These are phyloP conservation scores for Drosophila simulans DNA, from an alignment of 1,140 invertebrate genomes.

Conservation along the genomic window DNA sequence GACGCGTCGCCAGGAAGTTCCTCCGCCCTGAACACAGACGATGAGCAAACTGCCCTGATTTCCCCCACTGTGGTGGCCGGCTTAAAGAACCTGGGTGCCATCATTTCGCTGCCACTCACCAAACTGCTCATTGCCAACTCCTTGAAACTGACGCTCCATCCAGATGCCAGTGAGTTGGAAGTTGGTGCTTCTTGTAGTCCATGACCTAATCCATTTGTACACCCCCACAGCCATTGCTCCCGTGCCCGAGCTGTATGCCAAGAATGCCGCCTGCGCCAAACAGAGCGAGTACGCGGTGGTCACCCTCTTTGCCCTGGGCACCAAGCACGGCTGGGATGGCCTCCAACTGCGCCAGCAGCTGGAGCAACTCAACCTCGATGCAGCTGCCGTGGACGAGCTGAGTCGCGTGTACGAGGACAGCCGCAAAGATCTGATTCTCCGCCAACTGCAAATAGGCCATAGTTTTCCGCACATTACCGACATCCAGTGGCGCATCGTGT, in stretches of 20 bases:
- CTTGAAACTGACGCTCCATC: constrained; percentile 74
- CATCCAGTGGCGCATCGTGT: constrained; percentile 79
- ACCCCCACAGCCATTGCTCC: constrained; percentile 69
- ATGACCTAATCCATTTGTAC: neutral
- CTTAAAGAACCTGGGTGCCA: constrained; percentile 62
- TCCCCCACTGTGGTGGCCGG: constrained; percentile 73
- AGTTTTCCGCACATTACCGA: constrained; percentile 79
- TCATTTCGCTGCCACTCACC: constrained; percentile 54
- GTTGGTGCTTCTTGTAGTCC: neutral
- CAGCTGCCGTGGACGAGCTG: constrained; percentile 63
- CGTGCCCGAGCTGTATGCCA: constrained; percentile 80
- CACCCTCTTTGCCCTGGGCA: constrained; percentile 69
- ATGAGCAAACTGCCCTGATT: constrained; percentile 39
- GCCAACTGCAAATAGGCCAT: constrained; percentile 71
- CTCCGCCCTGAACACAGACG: neutral
- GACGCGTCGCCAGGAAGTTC: neutral
- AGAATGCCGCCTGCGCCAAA: constrained; percentile 70
- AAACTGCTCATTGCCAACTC: constrained; percentile 74
- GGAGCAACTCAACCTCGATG: constrained; percentile 45
- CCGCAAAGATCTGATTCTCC: constrained; percentile 65
- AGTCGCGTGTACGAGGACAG: constrained; percentile 71
- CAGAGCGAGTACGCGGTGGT: constrained; percentile 82
- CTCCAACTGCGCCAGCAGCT: constrained; percentile 56
- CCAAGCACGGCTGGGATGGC: constrained; percentile 66
- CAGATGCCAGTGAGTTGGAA: constrained; percentile 71